phyloP scores from a whole-genome alignment of 2,797 vertebrate species.

The Falco columbarius region DNA sequence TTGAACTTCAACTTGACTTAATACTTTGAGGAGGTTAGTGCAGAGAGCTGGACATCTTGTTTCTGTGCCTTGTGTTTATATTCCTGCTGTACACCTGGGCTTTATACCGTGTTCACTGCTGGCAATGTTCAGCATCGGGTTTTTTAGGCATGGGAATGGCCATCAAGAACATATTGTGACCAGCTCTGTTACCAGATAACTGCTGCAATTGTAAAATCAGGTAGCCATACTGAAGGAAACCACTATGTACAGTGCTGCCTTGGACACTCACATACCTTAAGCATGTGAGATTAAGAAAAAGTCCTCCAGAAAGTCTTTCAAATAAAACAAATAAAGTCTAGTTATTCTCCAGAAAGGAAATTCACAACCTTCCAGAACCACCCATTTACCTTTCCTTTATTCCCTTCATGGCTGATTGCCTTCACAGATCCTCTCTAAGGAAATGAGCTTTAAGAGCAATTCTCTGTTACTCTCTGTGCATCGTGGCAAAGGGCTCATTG shows the following conservation, averaged over 20 bases:
- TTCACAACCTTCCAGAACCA: neutral
- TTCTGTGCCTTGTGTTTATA: neutral
- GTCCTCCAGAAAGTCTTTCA: neutral
- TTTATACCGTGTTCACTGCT: neutral
- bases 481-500: neutral
- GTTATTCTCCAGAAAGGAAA: neutral
- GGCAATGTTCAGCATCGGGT: neutral
- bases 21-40: neutral
- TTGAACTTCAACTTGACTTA: neutral
- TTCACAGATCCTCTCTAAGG: neutral
- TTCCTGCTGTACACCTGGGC: neutral
- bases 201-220: neutral
- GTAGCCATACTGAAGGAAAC: neutral
- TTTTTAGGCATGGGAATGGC: neutral
- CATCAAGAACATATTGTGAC: neutral
- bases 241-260: neutral
- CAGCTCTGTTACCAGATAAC: neutral
- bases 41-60: neutral
- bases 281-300: neutral
- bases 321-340: neutral
- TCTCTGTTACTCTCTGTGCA: rapidly evolving
- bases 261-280: neutral
- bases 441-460: neutral
- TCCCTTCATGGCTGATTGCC: neutral
- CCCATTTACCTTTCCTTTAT: neutral